Evolutionary conservation across 2,797 vertebrate genomes (phyloP).

Genomic region (Taeniopygia guttata): DNA sequence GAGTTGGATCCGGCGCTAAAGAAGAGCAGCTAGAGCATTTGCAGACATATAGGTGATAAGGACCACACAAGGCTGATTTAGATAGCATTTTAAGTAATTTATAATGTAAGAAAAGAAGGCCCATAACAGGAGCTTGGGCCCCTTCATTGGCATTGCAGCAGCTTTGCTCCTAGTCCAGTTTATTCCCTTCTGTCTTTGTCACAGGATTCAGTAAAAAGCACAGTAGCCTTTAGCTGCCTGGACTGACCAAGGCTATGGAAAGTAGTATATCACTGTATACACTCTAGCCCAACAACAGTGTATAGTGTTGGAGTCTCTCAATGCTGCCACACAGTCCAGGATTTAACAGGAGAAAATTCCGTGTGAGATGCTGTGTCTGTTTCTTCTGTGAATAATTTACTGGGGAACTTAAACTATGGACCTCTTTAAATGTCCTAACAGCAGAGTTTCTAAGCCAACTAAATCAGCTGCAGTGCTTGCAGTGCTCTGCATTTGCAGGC

Average conservation of each 20-base stretch:
- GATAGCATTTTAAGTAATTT: background rate
- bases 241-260: background rate
- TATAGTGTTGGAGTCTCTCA: background rate
- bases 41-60: background rate
- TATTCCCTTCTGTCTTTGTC: background rate
- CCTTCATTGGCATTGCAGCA: background rate
- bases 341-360: background rate
- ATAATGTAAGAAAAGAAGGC: background rate
- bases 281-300: background rate
- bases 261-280: background rate
- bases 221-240: background rate
- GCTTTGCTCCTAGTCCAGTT: background rate
- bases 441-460: conserved; percentile 68
- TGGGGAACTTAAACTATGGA: conserved; percentile 57
- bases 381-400: conserved; percentile 66
- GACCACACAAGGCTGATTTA: background rate
- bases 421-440: conserved; percentile 67
- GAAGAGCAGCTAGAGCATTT: background rate
- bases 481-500: conserved; percentile 48
- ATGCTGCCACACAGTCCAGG: background rate
- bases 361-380: background rate
- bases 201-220: background rate
- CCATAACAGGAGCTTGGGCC: background rate
- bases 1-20: background rate
- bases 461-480: conserved; percentile 42